Evolutionary conservation across 30 jellyfish, hydroid and myxozoan species (phyloP).

Genomic region (Hydractinia symbiolongicarpus): DNA sequence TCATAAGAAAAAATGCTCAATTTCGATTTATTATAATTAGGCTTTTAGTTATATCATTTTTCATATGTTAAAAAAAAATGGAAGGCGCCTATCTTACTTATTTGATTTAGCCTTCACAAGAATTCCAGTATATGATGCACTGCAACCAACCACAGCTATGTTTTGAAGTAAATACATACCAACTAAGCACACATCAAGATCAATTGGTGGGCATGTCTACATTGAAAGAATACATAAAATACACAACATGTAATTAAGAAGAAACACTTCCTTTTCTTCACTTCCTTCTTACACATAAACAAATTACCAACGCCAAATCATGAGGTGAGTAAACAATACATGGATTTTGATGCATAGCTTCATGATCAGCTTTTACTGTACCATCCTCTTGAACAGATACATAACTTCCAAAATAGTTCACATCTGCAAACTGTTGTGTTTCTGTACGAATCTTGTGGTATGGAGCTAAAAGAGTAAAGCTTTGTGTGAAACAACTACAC

Average conservation of each 20-base stretch:
- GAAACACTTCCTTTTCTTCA: no score
- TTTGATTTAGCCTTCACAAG: conserved; percentile 48
- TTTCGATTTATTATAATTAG: no score
- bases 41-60: no score
- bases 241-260: no score
- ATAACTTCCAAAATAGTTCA: conserved; percentile 3
- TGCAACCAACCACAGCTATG: conserved; percentile 41
- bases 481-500: no score
- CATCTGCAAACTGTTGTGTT: neutral
- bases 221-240: neutral
- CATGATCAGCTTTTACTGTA: neutral
- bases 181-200: conserved; percentile 70
- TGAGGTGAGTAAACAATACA: conserved; percentile 5
- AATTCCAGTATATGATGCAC: conserved; percentile 44
- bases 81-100: conserved; percentile 28
- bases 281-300: no score
- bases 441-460: neutral
- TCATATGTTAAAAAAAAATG: neutral
- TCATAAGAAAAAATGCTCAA: no score
- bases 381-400: neutral
- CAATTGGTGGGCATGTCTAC: neutral
- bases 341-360: neutral
- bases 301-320: neutral
- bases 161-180: conserved; percentile 69
- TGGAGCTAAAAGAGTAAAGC: no score